phyloP scores from a whole-genome alignment of 1,140 invertebrate genomes.

The Polypedilum vanderplanki region DNA sequence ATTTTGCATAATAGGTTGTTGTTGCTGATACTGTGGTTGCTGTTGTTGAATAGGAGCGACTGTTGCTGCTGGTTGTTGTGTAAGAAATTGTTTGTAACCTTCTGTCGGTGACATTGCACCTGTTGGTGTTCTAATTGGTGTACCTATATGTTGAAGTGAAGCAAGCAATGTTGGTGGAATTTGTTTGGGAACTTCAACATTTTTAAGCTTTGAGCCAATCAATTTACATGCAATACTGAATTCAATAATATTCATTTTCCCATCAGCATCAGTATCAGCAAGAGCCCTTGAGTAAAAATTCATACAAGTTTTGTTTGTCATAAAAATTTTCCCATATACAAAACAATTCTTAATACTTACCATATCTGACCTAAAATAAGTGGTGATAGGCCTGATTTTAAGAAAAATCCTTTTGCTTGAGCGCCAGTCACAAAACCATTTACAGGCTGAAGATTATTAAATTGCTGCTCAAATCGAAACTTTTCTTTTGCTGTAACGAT shows the following conservation, averaged over 20 bases:
- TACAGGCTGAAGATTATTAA: conserved; percentile 75
- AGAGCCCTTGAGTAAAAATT: conserved; percentile 58
- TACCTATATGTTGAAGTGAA: conserved; percentile 50
- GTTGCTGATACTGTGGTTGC: conserved; percentile 34
- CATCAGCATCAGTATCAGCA: conserved; percentile 93
- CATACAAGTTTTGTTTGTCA: too few species aligned
- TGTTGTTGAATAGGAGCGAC: background rate
- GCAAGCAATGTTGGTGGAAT: conserved; percentile 69
- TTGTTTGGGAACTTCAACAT: conserved; percentile 78
- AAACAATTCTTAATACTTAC: conserved; percentile 48
- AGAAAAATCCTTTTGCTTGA: conserved; percentile 89
- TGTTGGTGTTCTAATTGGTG: conserved; percentile 40
- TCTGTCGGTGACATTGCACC: conserved; percentile 41
- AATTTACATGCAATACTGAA: conserved; percentile 97
- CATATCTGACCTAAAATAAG: conserved; percentile 87
- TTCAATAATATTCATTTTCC: conserved; percentile 92
- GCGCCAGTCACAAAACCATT: conserved; percentile 87
- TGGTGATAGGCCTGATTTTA: conserved; percentile 85
- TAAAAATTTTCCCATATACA: conserved; percentile 25
- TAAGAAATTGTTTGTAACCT: conserved; percentile 32
- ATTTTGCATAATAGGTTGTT: conserved; percentile 35
- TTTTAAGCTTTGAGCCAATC: conserved; percentile 87
- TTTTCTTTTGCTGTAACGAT: conserved; percentile 79
- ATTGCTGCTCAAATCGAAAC: conserved; percentile 84
- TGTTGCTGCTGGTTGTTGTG: background rate